Percentiles rank a stretch among this genome's conserved stretches.
phyloP scores from a whole-genome alignment of 2,797 vertebrate species.

The Threskiornis aethiopicus region DNA sequence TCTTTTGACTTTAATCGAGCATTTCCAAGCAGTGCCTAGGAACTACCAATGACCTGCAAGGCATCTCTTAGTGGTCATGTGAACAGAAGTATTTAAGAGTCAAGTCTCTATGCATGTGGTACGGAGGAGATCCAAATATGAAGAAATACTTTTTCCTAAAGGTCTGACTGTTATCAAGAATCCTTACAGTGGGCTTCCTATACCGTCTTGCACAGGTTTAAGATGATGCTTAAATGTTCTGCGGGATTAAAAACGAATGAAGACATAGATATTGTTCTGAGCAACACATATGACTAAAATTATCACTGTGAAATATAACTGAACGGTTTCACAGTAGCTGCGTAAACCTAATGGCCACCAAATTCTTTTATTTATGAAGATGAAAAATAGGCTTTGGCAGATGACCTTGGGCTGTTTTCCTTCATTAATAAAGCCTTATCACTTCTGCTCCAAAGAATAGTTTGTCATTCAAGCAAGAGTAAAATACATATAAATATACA shows the following conservation, averaged over 20 bases:
- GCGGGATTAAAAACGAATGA: background rate
- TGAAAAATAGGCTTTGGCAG: background rate
- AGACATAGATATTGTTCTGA: background rate
- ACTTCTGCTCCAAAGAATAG: background rate
- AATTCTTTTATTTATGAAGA: background rate
- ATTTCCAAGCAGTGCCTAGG: background rate
- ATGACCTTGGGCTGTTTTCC: background rate
- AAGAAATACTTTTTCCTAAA: background rate
- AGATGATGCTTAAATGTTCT: background rate
- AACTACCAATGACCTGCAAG: background rate
- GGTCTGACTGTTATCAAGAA: background rate
- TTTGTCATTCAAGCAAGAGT: background rate
- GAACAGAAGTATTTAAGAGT: background rate
- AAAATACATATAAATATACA: background rate
- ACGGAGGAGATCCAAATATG: background rate
- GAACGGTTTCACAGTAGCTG: background rate
- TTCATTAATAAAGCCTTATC: background rate
- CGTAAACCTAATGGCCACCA: background rate
- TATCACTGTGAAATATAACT: background rate
- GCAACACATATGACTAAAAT: background rate
- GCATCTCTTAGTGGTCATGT: background rate
- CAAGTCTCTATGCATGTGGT: background rate
- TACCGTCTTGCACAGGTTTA: background rate
- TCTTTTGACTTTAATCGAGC: background rate
- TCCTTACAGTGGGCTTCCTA: background rate